Percentiles rank a stretch among this genome's conserved stretches.
These are phyloP conservation scores for Drosophila mayri DNA, from an alignment of 1,140 invertebrate genomes.

Conservation along the genomic window DNA sequence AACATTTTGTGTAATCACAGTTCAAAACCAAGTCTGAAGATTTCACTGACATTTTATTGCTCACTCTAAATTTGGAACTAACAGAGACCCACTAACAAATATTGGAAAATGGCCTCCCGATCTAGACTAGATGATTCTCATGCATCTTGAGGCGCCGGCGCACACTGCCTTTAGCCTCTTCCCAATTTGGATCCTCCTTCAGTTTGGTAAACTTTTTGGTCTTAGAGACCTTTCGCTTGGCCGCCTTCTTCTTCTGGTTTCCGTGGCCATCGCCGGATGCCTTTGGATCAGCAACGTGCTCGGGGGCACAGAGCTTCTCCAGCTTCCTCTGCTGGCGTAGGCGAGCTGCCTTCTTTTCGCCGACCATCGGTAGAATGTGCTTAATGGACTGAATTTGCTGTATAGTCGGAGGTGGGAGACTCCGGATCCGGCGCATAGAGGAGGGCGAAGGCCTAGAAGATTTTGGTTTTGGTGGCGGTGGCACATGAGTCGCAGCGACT, in stretches of 20 bases:
- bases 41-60: too few species aligned
- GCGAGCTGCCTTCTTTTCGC: background rate
- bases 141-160: background rate
- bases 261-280: background rate
- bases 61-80: conserved; percentile 1
- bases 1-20: too few species aligned
- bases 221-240: background rate
- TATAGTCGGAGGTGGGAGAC: background rate
- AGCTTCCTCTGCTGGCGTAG: background rate
- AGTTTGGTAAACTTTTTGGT: background rate
- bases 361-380: background rate
- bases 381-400: background rate
- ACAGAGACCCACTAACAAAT: background rate
- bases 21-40: too few species aligned
- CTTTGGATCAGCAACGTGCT: background rate
- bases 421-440: conserved; percentile 3
- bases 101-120: too few species aligned
- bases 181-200: background rate
- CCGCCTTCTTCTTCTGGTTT: background rate
- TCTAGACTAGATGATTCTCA: background rate
- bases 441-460: background rate
- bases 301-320: background rate
- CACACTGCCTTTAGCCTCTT: background rate
- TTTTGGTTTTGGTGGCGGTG: conserved; percentile 3
- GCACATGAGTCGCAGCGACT: conserved; percentile 5